Percentiles rank a stretch among this genome's conserved stretches.
Conservation (phyloP, 1,140 invertebrate genomes). For the Magallana ariakensis region DNA sequence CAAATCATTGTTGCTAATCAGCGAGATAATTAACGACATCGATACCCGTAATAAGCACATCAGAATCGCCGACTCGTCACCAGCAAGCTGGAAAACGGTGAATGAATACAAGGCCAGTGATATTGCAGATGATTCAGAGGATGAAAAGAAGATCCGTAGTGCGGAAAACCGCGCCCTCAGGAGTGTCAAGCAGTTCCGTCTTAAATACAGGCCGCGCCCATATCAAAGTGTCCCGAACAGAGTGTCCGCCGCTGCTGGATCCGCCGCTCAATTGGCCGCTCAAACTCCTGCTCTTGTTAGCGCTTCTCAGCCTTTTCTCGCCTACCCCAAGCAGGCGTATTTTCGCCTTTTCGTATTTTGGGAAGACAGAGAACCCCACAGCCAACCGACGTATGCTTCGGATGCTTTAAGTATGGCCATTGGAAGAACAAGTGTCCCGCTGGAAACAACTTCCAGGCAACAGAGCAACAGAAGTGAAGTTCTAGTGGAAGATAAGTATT, state of each 20-base stretch:
- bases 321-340: neutral
- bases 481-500: conserved; percentile 4
- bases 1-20: neutral
- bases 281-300: neutral
- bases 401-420: conserved; percentile 16
- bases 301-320: neutral
- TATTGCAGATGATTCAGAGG: conserved; percentile 44
- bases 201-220: neutral
- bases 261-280: too few relatives aligned
- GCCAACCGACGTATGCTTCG: conserved; percentile 14
- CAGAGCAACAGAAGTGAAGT: neutral
- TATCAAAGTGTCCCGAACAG: neutral
- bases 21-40: neutral
- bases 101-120: conserved; percentile 39
- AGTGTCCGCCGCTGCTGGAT: conserved; percentile 27
- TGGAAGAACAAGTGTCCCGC: conserved; percentile 32
- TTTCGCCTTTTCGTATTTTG: too few relatives aligned
- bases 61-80: conserved; percentile 39
- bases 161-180: conserved; percentile 1
- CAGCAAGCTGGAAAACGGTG: conserved; percentile 44
- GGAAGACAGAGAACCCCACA: conserved; percentile 10
- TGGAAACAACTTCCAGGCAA: neutral
- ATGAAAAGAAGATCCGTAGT: conserved; percentile 3
- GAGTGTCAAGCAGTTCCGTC: neutral
- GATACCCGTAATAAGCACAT: conserved; percentile 40